Percentiles rank a stretch among this genome's conserved stretches.
Conservation (phyloP, 2,797 vertebrate genomes). For the Tamandua tetradactyla region DNA sequence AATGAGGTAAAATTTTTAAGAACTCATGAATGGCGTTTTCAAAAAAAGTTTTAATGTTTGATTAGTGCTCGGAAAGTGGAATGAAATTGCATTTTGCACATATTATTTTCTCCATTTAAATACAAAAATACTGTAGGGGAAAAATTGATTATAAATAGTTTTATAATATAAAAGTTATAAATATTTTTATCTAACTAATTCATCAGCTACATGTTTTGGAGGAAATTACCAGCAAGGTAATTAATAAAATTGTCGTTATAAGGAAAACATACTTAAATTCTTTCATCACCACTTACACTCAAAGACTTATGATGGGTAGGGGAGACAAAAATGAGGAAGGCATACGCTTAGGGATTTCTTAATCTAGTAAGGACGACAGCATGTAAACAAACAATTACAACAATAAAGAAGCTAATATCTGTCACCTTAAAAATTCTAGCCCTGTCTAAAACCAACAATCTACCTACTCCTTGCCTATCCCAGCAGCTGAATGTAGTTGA, state of each 20-base stretch:
- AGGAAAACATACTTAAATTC: constrained; percentile 4
- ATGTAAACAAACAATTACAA: background rate
- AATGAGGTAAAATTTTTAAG: constrained; percentile 38
- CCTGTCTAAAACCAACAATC: background rate
- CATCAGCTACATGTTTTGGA: background rate
- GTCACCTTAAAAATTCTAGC: background rate
- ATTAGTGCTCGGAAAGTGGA: constrained; percentile 6
- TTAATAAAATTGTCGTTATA: constrained; percentile 21
- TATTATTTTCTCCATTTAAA: constrained; percentile 20
- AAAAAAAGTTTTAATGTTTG: constrained; percentile 2
- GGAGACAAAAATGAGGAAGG: background rate
- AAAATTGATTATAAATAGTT: constrained; percentile 1
- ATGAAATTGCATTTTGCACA: background rate
- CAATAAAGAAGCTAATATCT: background rate
- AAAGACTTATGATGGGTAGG: background rate
- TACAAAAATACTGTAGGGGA: background rate
- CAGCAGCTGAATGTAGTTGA: background rate
- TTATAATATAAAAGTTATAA: background rate
- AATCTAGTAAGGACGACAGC: background rate
- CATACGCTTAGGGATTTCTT: background rate
- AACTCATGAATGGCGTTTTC: background rate
- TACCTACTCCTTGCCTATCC: background rate
- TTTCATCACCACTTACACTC: background rate
- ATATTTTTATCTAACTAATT: background rate
- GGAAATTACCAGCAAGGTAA: background rate